Evolutionary conservation across 92 coral and sea anemone genomes (phyloP).

Genomic region (Epizoanthus illoricatus): DNA sequence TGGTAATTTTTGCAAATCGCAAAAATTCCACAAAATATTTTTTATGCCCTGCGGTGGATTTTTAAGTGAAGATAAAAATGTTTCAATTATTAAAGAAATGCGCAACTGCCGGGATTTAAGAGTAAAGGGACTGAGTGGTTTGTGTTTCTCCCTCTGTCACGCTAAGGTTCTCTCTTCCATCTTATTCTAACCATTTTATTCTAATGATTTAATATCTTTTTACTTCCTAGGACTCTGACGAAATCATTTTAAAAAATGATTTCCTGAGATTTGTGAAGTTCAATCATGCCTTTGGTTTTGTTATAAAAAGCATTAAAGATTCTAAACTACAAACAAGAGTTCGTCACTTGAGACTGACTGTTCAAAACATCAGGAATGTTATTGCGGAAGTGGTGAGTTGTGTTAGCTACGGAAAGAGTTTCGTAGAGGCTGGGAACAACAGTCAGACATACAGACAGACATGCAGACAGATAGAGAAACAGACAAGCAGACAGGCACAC

Average conservation of each 20-base stretch:
- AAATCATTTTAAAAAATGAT: neutral
- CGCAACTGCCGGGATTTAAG: too few species aligned
- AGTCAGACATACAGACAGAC: neutral
- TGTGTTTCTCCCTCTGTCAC: too few species aligned
- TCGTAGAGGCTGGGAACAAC: neutral
- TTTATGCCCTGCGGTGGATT: too few species aligned
- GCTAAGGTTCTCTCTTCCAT: too few species aligned
- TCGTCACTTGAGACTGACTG: neutral
- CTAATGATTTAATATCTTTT: too few species aligned
- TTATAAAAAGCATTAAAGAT: neutral
- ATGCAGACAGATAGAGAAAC: neutral
- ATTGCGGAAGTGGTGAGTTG: conserved; percentile 7
- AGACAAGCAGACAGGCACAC: neutral
- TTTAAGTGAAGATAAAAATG: too few species aligned
- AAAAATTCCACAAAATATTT: too few species aligned
- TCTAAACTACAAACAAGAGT: neutral
- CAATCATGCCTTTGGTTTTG: neutral
- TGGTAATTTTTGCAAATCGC: too few species aligned
- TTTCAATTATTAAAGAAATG: too few species aligned
- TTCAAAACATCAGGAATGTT: neutral
- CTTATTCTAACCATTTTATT: too few species aligned
- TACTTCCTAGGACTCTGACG: neutral
- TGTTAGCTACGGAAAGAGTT: neutral
- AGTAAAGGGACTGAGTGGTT: too few species aligned
- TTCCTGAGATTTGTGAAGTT: neutral